These are phyloP conservation scores for Mimas tiliae DNA, from an alignment of 2,888 invertebrate genomes.

Conservation along the genomic window DNA sequence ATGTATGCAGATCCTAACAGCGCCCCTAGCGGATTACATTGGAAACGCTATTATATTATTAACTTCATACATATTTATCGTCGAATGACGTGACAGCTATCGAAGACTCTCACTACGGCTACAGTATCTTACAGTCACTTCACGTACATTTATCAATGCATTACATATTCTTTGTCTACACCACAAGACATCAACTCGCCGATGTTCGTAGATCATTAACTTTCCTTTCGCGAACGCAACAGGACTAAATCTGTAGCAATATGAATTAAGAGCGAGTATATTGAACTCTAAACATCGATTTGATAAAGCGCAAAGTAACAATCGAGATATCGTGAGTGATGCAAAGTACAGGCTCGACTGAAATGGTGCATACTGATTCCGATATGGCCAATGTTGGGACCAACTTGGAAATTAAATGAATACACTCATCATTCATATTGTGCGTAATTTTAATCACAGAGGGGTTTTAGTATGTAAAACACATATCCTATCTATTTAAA, in stretches of 20 bases:
- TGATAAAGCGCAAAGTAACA: not conserved
- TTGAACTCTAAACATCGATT: conserved; percentile 6
- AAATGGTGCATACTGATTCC: not conserved
- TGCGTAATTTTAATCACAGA: not conserved
- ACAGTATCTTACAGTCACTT: too few relatives aligned
- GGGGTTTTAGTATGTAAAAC: too few relatives aligned
- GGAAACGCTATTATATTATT: too few relatives aligned
- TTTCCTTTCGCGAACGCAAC: conserved; percentile 34
- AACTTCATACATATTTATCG: too few relatives aligned
- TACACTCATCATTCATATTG: not conserved
- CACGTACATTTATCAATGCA: not conserved
- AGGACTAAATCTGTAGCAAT: conserved; percentile 22
- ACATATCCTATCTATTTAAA: too few relatives aligned
- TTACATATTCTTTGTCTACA: not conserved
- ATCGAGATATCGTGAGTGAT: not conserved
- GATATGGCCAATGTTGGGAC: not conserved
- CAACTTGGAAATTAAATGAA: not conserved
- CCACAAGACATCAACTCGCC: conserved; percentile 30
- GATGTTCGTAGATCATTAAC: conserved; percentile 38
- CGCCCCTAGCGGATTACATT: too few relatives aligned
- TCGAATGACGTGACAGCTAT: too few relatives aligned
- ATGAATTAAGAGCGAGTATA: not conserved
- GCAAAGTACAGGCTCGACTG: not conserved
- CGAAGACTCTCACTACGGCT: too few relatives aligned
- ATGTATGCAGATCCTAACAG: too few relatives aligned